Evolutionary conservation across 2,797 vertebrate genomes (phyloP), one percentile per base, ranked within the genome.

Genomic region (Anisognathus igniventris): DNA sequence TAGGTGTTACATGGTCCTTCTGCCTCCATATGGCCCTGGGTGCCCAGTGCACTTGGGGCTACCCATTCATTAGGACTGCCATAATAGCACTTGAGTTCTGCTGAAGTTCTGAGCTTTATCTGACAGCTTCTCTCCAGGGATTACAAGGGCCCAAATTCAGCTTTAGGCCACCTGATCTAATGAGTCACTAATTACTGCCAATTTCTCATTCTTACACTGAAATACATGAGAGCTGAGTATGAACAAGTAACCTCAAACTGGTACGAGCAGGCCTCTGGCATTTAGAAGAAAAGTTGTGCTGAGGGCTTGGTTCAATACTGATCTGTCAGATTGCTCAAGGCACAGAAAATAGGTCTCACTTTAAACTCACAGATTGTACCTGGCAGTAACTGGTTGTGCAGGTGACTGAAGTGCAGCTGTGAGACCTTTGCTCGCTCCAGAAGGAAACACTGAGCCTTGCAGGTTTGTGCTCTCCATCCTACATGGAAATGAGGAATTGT

Each of bases 211-310:
- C 75, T 74, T 42, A 37, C 53, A 6, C 11, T n/a, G 65, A 67
- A 87, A 10, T 80, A 37, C 16, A 23, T 54, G 84, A 80, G 88
- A 87, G 57, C 84, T 85, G 80, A 75, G 47, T 54, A 33, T 33
- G 77, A 90, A n/a, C 85, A 96, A 86, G 86, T 67, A 89, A 71
- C 72, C 45, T 93, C 81, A 47, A 50, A 74, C 42, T 71, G 30
- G 31, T 25, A 13, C 0, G 0, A 71, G 65, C 25, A 47, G 80
- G 50, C 54, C 47, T 77, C 48, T 92, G 91, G 84, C 61, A 77
- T 71, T 79, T 39, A 37, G 61, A 71, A 64, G 67, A 76, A 35
- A 64, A 79, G 35, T 53, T 72, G 40, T 56, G 4, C 33, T 6
- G 28, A 19, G 56, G 60, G 60, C 23, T 76, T 94, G 54, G 48